Base-by-base conservation (phyloP, 2,888 invertebrate species). In the Dermolepida albohirtum region DNA sequence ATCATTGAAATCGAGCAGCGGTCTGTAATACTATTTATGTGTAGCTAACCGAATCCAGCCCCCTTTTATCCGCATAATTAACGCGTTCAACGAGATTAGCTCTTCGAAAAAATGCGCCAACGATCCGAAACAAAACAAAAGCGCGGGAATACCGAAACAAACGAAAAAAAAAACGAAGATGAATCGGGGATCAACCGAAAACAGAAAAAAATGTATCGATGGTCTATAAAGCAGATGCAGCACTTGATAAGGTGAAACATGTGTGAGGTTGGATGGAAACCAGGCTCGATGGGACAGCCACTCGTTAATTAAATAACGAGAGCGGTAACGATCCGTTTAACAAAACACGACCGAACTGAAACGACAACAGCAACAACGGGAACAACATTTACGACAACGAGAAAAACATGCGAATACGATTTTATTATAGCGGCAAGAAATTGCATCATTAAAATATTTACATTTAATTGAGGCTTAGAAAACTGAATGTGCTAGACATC, bases 251-350 rank as follows among this genome's bases (percentile, higher is more conserved):
- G 75, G 70, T 64, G 71, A 76, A 81, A 82, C 82, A 82, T 82
- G 82, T 82, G 82, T 82, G 82, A 82, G 81, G 79, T 80, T 80
- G 79, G 81, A 81, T 81, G 80, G 80, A 79, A 80, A 80, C 81
- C 78, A 78, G 79, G 76, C 79, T 76, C 77, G 75, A 77, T 77
- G 73, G 76, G 76, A 81, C 77, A 78, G 78, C 74, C 76, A 77
- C 77, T 80, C 80, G 80, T 82, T 83, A 83, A 83, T 83, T 83
- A 83, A 83, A 83, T 82, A 82, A 82, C 82, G 78, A 81, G 80
- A 74, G 77, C 80, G 78, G 78, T 79, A 80, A 78, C 78, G 78
- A 78, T 75, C 71, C 75, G 74, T 47, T 62, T 62, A 62, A 62
- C 74, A 78, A 78, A 73, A 69, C 66, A 67, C 71, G 76, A 76